Evolutionary conservation across 2,113 vertebrate genomes (phyloP), one percentile per base, ranked within the genome.

Genomic region (Brachyistius frenatus): DNA sequence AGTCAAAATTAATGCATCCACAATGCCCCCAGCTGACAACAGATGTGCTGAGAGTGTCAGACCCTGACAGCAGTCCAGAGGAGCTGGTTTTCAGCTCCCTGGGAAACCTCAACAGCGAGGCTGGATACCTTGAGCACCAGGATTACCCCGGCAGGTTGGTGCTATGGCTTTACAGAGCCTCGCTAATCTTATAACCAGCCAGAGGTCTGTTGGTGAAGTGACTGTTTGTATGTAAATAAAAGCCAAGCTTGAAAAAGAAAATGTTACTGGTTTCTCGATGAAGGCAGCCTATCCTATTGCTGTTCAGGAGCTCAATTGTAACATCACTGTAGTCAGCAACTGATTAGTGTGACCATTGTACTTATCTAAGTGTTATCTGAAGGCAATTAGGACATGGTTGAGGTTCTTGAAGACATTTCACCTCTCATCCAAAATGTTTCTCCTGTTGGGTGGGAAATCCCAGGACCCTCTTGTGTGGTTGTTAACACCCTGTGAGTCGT

Each of bases 71-170:
- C 0, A 93, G 92, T 75, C 84, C 94, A 67, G 71, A 50, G 32
- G 78, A 69, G 30, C 92, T 98, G 76, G 80, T 89, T 60, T 91
- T 98, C 84, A 94, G 92, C 50, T 85, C 96, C 35, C 93, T 97
- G 81, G 95, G 95, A 73, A 94, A 95, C 85, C 74, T 95, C 65
- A 95, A 88, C 83, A 81, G 89, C 73, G 93, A 94, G 58, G 91
- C 91, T 57, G 97, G 96, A 69, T 92, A 94, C 94, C 88, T 98
- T 75, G 96, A 97, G 93, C 94, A 95, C 67, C 81, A 87, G 16
- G 91, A 91, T 66, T 70, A 87, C 65, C 92, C 91, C 0, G 83
- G 82, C 60, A 91, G 89, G 92, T 92, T 35, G 41, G 89, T 80
- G 1, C 41, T 41, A 7, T 2, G 1, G 2, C 54, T 50, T 72